Evolutionary conservation across 2,797 vertebrate species (phyloP).

Genomic region (Hydrolagus colliei): DNA sequence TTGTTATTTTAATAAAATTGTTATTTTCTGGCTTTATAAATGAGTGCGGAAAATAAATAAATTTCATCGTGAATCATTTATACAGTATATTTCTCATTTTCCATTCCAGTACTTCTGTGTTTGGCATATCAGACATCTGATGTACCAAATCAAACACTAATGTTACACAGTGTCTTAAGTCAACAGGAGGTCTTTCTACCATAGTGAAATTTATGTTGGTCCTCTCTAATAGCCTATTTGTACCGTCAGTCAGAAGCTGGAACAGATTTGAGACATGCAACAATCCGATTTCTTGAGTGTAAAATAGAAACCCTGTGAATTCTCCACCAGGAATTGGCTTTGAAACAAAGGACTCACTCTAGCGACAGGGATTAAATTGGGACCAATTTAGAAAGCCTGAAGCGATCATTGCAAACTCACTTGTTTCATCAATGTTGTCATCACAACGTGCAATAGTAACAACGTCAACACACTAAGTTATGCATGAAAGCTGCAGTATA

Average conservation of each 20-base stretch:
- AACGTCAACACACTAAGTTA: not conserved
- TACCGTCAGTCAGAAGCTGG: not conserved
- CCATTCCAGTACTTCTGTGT: not conserved
- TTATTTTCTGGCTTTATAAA: slow-evolving; percentile 43
- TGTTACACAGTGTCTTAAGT: not conserved
- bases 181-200: not conserved
- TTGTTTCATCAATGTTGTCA: not conserved
- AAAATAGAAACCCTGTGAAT: not conserved
- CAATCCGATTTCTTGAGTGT: not conserved
- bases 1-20: not conserved
- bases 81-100: not conserved
- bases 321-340: not conserved
- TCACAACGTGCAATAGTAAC: not conserved
- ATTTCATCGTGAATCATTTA: not conserved
- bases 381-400: too few relatives aligned
- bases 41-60: slow-evolving; percentile 34
- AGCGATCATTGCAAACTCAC: too few relatives aligned
- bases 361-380: not conserved
- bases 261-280: not conserved
- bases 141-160: not conserved
- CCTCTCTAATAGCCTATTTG: not conserved
- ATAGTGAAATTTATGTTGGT: not conserved
- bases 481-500: not conserved
- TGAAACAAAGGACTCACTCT: not conserved
- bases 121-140: not conserved